Base-by-base conservation (phyloP, 1,140 invertebrate species). In the Drosophila saltans region DNA sequence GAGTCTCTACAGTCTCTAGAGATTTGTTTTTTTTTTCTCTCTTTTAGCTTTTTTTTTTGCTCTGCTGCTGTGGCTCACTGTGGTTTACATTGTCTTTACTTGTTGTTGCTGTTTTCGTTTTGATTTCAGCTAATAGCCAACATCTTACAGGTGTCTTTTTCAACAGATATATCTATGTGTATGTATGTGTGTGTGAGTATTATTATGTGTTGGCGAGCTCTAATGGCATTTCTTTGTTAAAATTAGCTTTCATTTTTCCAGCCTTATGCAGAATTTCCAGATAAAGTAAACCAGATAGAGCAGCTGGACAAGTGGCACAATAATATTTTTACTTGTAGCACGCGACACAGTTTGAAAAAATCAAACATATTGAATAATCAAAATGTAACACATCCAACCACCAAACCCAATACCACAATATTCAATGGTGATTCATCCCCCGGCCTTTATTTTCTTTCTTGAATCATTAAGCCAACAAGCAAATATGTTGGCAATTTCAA, bases 321-420 rank as follows among this genome's bases (percentile, higher is more conserved):
- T 57, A 69, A 64, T 36, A 69, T 73, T 60, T 66, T 61, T 21
- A 43, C 41, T 43, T 24, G 21, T 48, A 48, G 45, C 45, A 48
- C 52, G 58, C 66, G 83, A 76, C 76, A 75, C 60, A 75, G 71
- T 76, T 78, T 7, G 76, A 64, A 66, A 70, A 91, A 91, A 91
- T 88, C 74, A 91, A 91, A 77, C 89, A 91, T 91, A 91, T 91
- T 91, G 89, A 91, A 77, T 91, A 91, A 91, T 91, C 89, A 91
- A 88, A 90, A 66, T 41, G 57, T 52, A 57, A 64, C 16, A 48
- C 30, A 55, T 60, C 52, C 39, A 43, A 45, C 56, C 66, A 33
- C 56, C 28, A 62, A 2, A 16, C 16, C 16, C 16, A 16, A 16
- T 16, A 16, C 16, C 16, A 16, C 16, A 16, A 3, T 2, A 4